Conservation (phyloP, 2,888 invertebrate genomes). For the Cryptocheilus praepositus region DNA sequence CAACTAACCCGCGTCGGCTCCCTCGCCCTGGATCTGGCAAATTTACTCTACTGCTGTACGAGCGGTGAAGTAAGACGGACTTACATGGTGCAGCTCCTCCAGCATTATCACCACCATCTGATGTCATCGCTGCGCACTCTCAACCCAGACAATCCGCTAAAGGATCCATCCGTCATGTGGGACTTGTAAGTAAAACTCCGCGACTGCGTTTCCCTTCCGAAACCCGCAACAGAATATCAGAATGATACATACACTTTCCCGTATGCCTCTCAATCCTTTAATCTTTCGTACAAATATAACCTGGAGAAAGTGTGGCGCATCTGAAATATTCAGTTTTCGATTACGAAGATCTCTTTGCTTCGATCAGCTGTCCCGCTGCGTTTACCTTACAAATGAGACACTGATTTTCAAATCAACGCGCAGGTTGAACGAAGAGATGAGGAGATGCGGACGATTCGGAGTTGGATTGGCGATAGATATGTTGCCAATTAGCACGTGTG, state of each 20-base stretch:
- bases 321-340: background rate
- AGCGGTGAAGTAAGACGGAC: conserved; percentile 79
- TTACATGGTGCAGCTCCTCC: conserved; percentile 78
- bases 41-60: conserved; percentile 82
- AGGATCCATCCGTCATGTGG: conserved; percentile 75
- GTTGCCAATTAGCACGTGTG: conserved; percentile 83
- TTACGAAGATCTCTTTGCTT: background rate
- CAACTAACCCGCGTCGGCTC: conserved; percentile 84
- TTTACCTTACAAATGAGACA: no score
- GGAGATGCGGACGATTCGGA: conserved; percentile 80
- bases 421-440: conserved; percentile 81
- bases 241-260: background rate
- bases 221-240: no score
- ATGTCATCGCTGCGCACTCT: conserved; percentile 77
- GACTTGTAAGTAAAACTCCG: conserved; percentile 76
- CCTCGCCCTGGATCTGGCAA: conserved; percentile 81
- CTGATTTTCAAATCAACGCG: background rate
- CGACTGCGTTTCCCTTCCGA: background rate
- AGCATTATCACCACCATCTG: conserved; percentile 79
- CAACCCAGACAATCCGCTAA: conserved; percentile 75
- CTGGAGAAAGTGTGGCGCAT: background rate
- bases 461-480: conserved; percentile 84
- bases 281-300: background rate
- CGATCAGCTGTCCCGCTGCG: background rate
- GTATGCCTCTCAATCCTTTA: background rate